Evolutionary conservation across 2,888 invertebrate species (phyloP).

Genomic region (Camponotus fellah): DNA sequence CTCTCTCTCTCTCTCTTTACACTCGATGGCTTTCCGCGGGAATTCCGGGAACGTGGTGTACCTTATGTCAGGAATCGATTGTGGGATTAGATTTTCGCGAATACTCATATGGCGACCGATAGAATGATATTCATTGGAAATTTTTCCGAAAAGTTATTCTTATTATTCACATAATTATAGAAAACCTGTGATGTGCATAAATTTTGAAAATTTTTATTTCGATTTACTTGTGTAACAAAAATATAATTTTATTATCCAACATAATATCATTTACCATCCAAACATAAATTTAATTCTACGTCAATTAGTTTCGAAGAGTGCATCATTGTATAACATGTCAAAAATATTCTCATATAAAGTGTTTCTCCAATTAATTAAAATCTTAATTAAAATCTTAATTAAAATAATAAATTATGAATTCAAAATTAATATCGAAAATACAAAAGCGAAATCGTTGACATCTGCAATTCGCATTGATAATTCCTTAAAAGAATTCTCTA

Average conservation of each 20-base stretch:
- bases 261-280: too few relatives aligned
- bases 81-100: slow-evolving; percentile 33
- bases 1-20: background rate
- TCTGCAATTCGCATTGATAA: background rate
- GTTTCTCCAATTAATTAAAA: background rate
- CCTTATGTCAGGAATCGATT: slow-evolving; percentile 38
- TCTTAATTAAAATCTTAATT: background rate
- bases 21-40: background rate
- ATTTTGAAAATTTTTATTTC: background rate
- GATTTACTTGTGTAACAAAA: background rate
- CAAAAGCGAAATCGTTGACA: background rate
- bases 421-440: background rate
- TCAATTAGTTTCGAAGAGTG: background rate
- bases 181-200: background rate
- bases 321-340: background rate
- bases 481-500: background rate
- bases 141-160: background rate
- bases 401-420: background rate
- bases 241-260: background rate
- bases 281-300: slow-evolving; percentile 7
- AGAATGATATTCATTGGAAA: background rate
- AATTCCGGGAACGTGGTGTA: slow-evolving; percentile 26
- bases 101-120: background rate
- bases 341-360: background rate
- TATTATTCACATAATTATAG: background rate